Base-by-base conservation (phyloP, 2,113 vertebrate genomes). In the Tapirus terrestris region DNA sequence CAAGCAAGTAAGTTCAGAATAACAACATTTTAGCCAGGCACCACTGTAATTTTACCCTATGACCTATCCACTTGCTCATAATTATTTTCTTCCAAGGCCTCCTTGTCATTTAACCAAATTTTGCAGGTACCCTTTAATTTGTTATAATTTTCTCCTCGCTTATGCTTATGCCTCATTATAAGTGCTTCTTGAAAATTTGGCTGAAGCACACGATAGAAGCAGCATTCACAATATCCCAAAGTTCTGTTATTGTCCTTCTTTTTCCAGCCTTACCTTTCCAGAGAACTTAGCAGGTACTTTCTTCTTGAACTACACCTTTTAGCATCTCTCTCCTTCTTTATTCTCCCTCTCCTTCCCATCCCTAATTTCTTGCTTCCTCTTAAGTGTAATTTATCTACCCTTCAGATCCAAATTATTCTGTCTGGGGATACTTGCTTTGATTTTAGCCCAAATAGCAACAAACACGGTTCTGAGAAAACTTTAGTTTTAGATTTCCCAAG, bases 31-130 rank as follows among this genome's bases (percentile, higher is more conserved):
- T n/a, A 89, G 39, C 77, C 63, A 61, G 73, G 39, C 83, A 79
- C 80, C 83, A 81, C 45, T 92, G 45, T 95, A 92, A 97, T 97
- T 96, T 95, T 96, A 89, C 91, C 70, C 77, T 58, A 91, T 95
- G 96, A 81, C 91, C 87, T 73, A 82, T 48, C 51, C 65, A 65
- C 65, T 65, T 87, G 92, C 83, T 96, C 95, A 65, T 82, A 79
- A 39, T 97, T 91, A 97, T 93, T 91, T 97, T 93, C 93, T 95
- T 77, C 73, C 63, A 89, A 88, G 83, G 45, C 83, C 53, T 92
- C 83, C 93, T 96, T 97, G 96, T 97, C 94, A 97, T 96, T 96
- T 97, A 91, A 96, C 87, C 75, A 60, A 89, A 82, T 86, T 80
- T 79, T 72, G 48, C 33, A 88, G 33, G 39, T 75, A 85, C 90